Percentiles rank a stretch among this genome's conserved stretches.
These are phyloP conservation scores for Ectemnius continuus DNA, from an alignment of 2,888 invertebrate species.

Conservation along the genomic window DNA sequence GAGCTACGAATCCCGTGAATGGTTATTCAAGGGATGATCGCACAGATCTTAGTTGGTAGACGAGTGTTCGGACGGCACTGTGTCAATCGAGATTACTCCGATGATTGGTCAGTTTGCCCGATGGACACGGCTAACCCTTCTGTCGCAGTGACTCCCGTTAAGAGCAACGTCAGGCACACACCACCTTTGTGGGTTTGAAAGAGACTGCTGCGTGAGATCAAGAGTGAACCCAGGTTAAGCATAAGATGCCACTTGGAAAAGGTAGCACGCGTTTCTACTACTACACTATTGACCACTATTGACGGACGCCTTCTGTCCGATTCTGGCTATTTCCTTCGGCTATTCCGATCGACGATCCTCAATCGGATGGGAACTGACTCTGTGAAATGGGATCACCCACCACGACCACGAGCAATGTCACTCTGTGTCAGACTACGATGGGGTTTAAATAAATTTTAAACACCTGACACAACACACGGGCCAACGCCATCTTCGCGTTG, in stretches of 20 bases:
- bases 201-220: slow-evolving; percentile 41
- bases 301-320: slow-evolving; percentile 20
- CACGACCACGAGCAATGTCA: slow-evolving; percentile 38
- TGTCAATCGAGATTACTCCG: slow-evolving; percentile 1
- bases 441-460: slow-evolving; percentile 59
- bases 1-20: background rate
- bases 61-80: background rate
- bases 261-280: slow-evolving; percentile 43
- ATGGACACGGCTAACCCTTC: background rate
- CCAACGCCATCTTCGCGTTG: slow-evolving; percentile 68
- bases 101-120: background rate
- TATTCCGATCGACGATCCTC: slow-evolving; percentile 16
- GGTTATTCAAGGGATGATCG: background rate
- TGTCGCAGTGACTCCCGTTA: background rate
- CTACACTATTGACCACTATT: slow-evolving; percentile 27
- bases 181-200: slow-evolving; percentile 17
- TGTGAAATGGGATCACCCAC: slow-evolving; percentile 20
- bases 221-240: slow-evolving; percentile 58
- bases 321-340: background rate
- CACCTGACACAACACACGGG: slow-evolving; percentile 65
- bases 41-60: background rate
- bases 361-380: background rate
- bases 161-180: background rate
- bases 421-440: slow-evolving; percentile 29
- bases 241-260: slow-evolving; percentile 36